Base-by-base conservation (phyloP, 2,113 vertebrate species). In the Tricholaema leucomelas region DNA sequence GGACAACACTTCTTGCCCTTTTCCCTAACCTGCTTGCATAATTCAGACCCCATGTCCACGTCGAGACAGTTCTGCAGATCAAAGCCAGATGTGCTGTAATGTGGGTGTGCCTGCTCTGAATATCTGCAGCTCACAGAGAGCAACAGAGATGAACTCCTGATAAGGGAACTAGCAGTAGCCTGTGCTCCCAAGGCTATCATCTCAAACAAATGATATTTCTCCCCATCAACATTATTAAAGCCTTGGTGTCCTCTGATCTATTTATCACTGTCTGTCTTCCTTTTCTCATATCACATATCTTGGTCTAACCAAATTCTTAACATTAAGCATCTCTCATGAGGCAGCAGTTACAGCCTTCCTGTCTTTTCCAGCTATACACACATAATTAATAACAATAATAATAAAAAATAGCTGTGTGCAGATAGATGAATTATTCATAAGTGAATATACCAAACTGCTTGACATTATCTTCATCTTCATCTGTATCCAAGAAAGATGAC, bases 371-470 rank as follows among this genome's bases (percentile, higher is more conserved):
- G 90, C 85, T 88, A 85, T 73, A 90, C 40, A 76, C 77, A 91
- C 44, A 90, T 91, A 92, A 90, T 92, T 95, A 95, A 83, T 92
- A 92, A 85, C 60, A 86, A 72, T 74, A 89, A 77, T 64, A 91
- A 93, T 48, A 92, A 92, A 15, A 85, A 87, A 95, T 72, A 93
- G 75, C 58, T 54, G 56, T 61, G 58, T 66, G 63, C 59, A 88
- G 66, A 40, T 55, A 36, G 74, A 93, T 96, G 86, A 95, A 95
- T 95, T 95, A 95, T 96, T 95, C 78, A 91, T 95, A 86, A 95
- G 36, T n/a, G 44, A 86, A 93, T 76, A 54, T 35, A 81, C 40
- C 77, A 79, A 81, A 90, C 77, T 88, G 59, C 52, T 88, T 90
- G 83, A 78, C 65, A 8, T 64, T 89, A 90, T 92, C 87, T 92